Percentiles rank a stretch among this genome's conserved stretches.
phyloP scores from a whole-genome alignment of 2,797 vertebrate genomes.

The Enteromius viviparus region DNA sequence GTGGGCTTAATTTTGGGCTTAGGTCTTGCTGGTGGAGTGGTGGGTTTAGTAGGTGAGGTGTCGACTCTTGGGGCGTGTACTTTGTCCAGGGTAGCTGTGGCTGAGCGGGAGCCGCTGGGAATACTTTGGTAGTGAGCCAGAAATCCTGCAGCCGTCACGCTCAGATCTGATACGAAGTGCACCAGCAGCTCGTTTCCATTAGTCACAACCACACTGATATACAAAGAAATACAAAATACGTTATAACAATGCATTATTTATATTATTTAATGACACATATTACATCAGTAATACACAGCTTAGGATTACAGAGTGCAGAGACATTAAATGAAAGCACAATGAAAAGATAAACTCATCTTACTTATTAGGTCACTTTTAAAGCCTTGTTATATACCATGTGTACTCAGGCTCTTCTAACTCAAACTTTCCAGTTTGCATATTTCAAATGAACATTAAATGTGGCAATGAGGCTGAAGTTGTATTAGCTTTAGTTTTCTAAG shows the following conservation, averaged over 20 bases:
- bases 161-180: constrained; percentile 93
- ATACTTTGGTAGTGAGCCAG: constrained; percentile 81
- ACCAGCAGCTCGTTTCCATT: constrained; percentile 87
- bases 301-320: background rate
- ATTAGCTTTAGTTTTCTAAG: background rate
- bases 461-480: background rate
- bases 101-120: constrained; percentile 71
- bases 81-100: constrained; percentile 72
- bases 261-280: background rate
- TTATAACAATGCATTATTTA: background rate
- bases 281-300: background rate
- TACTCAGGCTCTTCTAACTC: no score
- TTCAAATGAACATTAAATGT: background rate
- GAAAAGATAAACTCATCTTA: background rate
- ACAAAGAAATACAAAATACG: background rate
- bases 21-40: background rate
- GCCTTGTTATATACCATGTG: background rate
- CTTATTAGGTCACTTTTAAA: background rate
- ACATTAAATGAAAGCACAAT: background rate
- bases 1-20: constrained; percentile 46
- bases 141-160: constrained; percentile 89
- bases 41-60: constrained; percentile 52
- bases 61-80: constrained; percentile 66
- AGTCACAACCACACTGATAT: constrained; percentile 77
- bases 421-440: no score